Evolutionary conservation across 2,797 vertebrate genomes (phyloP).

Genomic region (Tenualosa ilisha): DNA sequence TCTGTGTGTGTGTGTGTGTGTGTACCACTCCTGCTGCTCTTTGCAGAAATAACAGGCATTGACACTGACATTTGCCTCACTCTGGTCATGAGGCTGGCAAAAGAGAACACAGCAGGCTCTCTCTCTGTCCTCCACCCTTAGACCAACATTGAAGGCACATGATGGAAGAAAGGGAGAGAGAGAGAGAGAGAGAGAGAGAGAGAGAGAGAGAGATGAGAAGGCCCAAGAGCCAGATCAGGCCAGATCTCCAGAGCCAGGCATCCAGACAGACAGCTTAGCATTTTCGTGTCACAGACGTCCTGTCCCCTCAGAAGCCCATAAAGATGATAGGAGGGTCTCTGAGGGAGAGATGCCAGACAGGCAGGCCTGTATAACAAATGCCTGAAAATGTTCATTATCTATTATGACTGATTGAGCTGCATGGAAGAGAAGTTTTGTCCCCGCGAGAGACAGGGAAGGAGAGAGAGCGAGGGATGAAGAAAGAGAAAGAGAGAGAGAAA

Average conservation of each 20-base stretch:
- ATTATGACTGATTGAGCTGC: slow-evolving; percentile 13
- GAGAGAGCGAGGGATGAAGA: neutral
- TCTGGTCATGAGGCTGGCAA: neutral
- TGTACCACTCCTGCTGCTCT: slow-evolving; percentile 1
- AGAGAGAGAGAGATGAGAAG: neutral
- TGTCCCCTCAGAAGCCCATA: neutral
- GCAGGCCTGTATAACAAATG: neutral
- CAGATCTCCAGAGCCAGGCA: neutral
- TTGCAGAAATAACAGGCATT: slow-evolving; percentile 1
- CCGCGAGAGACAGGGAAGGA: neutral
- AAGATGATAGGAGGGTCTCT: neutral
- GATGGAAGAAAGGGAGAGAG: neutral
- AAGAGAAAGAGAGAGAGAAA: neutral
- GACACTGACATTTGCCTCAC: neutral
- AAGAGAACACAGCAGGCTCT: neutral
- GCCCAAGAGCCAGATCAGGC: neutral
- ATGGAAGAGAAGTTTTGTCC: neutral
- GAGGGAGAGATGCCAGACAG: neutral
- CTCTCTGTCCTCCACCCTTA: neutral
- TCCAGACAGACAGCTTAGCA: neutral
- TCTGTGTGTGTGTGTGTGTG: neutral
- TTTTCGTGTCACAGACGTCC: neutral
- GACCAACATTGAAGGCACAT: neutral
- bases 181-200: neutral
- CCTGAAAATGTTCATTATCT: slow-evolving; percentile 13